Percentiles rank a stretch among this genome's conserved stretches.
These are phyloP conservation scores for zebrafish (Danio rerio) DNA, from an alignment of 2,113 vertebrate species.

Conservation along the genomic window DNA sequence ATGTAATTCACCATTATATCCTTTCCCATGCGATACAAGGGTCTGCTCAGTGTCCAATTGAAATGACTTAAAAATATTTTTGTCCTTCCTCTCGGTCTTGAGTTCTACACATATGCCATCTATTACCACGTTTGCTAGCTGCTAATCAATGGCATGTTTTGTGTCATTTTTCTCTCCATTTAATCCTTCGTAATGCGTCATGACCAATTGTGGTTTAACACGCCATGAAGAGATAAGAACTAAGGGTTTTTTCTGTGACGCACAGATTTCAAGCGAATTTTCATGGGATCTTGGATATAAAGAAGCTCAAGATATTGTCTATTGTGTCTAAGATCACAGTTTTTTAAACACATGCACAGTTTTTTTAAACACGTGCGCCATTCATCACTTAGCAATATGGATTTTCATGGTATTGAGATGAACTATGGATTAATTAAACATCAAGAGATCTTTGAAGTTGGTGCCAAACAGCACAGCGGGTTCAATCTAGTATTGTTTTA, in stretches of 20 bases:
- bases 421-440: conserved; percentile 17
- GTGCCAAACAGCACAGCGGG: neutral
- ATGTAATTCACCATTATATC: neutral
- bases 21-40: neutral
- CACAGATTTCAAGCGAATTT: conserved; percentile 6
- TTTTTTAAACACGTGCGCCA: too few relatives aligned
- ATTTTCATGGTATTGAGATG: neutral
- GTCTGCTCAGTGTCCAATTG: neutral
- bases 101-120: neutral
- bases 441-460: neutral
- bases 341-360: too few relatives aligned
- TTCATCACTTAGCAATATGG: neutral
- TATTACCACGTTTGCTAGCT: conserved; percentile 10
- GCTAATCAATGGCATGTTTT: conserved; percentile 14
- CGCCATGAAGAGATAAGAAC: neutral
- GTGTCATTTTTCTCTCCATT: neutral
- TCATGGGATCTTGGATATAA: neutral
- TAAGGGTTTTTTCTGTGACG: neutral
- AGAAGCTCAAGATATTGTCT: neutral
- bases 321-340: neutral
- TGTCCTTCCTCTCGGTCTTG: neutral
- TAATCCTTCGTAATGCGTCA: neutral
- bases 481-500: neutral
- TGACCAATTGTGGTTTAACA: neutral
- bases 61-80: neutral